Evolutionary conservation across 2,888 invertebrate species (phyloP), one percentile per base, ranked within the genome.

Genomic region (Drosophila rellima): DNA sequence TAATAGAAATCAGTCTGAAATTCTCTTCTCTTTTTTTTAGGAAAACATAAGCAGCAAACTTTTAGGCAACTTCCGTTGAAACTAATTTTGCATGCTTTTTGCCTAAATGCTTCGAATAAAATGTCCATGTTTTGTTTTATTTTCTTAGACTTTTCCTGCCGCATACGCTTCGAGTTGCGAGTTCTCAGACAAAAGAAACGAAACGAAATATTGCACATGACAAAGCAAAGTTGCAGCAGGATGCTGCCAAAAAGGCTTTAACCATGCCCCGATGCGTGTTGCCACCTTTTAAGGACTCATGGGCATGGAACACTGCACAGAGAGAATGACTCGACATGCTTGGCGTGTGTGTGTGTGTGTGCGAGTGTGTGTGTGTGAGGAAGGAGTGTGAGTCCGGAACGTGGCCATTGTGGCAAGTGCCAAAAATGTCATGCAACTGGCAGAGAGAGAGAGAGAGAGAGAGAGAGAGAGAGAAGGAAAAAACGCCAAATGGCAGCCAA

Each of bases 371-470:
- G 33, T 29, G 51, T 37, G 33, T 37, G 29, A 29, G 40, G 5
- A 0, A 23, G 44, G 18, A 47, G 57, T 60, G 72, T 65, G 71
- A 65, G 71, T 48, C 45, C 48, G 83, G 70, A 80, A 74, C 87
- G 81, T 86, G 74, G 84, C 70, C 65, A 83, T 86, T 82, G 87
- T 83, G 87, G 82, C 84, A 86, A 80, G 74, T 72, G 74, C 72
- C 87, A 83, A 78, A 78, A 86, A 83, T 78, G 64, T 68, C 62
- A 63, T 64, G 61, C 67, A 60, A 52, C 20, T 45, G 47, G 10
- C 44, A 35, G 47, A 44, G n/a, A 40, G 39, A 15, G 17, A 33
- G 33, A 57, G 20, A 11, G 29, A 51, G 17, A 11, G 20, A 8
- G 13, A 18, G 15, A 8, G 29, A 15, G 29, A 37, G 39, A 52